A percentile compares a stretch with the other conserved stretches of the same genome.
These are phyloP conservation scores for Pangasius djambal DNA, from an alignment of 2,797 vertebrate species.

Conservation along the genomic window DNA sequence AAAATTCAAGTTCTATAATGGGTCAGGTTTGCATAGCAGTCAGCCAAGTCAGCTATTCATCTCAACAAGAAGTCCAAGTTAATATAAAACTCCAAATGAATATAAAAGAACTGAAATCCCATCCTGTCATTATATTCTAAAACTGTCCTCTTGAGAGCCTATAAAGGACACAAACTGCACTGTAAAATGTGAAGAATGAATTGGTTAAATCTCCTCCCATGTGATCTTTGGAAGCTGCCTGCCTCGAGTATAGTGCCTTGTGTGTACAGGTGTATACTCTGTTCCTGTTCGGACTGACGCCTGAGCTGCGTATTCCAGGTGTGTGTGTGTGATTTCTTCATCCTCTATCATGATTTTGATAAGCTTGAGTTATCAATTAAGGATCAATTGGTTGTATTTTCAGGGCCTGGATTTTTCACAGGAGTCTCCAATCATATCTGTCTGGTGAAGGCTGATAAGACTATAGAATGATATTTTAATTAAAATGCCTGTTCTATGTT, in stretches of 20 bases:
- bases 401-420: not conserved
- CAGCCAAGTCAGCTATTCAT: not conserved
- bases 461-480: not conserved
- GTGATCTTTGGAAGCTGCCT: conserved; percentile 66
- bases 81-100: not conserved
- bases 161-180: not conserved
- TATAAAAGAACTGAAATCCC: not conserved
- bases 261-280: conserved; percentile 9
- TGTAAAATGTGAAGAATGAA: conserved; percentile 15
- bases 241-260: conserved; percentile 8
- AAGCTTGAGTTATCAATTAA: not conserved
- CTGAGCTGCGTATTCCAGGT: conserved; percentile 37
- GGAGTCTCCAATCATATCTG: not conserved
- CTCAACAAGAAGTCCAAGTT: not conserved
- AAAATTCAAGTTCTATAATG: not conserved
- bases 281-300: conserved; percentile 3
- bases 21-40: not conserved
- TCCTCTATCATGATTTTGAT: not conserved
- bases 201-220: conserved; percentile 66
- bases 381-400: not conserved
- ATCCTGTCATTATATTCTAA: not conserved
- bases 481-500: not conserved
- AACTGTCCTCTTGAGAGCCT: not conserved
- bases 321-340: conserved; percentile 47
- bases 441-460: conserved; percentile 9